phyloP scores from a whole-genome alignment of 2,797 vertebrate species.

The Ispidina lecontei region DNA sequence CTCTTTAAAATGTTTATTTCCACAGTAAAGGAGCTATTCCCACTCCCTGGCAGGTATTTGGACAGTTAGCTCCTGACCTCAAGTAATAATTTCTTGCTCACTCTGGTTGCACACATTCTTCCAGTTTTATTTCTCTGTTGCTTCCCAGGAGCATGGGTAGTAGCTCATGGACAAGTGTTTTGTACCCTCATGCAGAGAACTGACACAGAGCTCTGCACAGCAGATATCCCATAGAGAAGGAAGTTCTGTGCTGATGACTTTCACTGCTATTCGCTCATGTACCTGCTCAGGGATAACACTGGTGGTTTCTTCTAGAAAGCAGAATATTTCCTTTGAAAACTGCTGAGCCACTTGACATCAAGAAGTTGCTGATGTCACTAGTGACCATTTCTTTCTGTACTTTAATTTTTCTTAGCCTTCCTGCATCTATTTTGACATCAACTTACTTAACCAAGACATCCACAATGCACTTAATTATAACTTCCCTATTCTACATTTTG shows the following conservation, averaged over 20 bases:
- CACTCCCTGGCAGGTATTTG: background rate
- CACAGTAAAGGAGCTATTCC: background rate
- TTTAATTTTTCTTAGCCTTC: background rate
- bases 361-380: background rate
- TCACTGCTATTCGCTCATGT: background rate
- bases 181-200: background rate
- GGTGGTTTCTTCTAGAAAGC: background rate
- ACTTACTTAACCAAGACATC: background rate
- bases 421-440: background rate
- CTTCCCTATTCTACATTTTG: background rate
- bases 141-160: background rate
- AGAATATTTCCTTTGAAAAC: background rate
- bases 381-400: background rate
- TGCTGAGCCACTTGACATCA: background rate
- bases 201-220: background rate
- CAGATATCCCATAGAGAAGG: background rate
- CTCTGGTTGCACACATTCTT: background rate
- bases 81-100: background rate
- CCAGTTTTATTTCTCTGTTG: background rate
- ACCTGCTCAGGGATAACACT: background rate
- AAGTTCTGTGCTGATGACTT: background rate
- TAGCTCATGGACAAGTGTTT: background rate
- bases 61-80: background rate
- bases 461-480: background rate
- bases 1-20: background rate